These are phyloP conservation scores for Platygyra sinensis DNA, from an alignment of 64 coral and sea anemone genomes.

Conservation along the genomic window DNA sequence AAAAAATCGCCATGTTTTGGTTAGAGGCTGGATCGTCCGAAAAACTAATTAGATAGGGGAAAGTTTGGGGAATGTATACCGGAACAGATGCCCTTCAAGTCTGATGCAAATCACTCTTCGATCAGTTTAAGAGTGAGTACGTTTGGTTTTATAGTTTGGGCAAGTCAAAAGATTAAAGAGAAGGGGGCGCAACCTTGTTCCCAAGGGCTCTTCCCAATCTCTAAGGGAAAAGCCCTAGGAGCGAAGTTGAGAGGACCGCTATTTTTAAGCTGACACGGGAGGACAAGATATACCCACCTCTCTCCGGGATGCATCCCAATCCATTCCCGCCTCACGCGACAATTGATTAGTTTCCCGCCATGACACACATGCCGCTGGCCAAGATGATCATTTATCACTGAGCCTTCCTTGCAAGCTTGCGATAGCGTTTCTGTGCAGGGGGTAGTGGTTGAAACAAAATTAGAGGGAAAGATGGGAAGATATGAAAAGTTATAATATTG, in stretches of 20 bases:
- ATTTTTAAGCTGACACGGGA: neutral
- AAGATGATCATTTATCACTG: neutral
- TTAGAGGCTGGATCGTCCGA: too few relatives aligned
- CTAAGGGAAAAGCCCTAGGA: neutral
- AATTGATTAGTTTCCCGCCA: slow-evolving; percentile 19
- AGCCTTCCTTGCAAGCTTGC: slow-evolving; percentile 18
- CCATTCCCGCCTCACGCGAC: slow-evolving; percentile 51
- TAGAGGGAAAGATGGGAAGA: too few relatives aligned
- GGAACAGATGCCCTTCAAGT: too few relatives aligned
- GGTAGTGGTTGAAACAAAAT: too few relatives aligned
- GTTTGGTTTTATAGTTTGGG: too few relatives aligned
- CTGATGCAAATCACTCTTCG: too few relatives aligned
- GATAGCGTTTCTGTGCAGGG: neutral
- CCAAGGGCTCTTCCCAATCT: neutral
- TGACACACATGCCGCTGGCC: slow-evolving; percentile 47
- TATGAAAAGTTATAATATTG: too few relatives aligned
- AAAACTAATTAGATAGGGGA: too few relatives aligned
- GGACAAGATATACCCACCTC: neutral
- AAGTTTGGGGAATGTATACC: too few relatives aligned
- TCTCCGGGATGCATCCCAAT: slow-evolving; percentile 49
- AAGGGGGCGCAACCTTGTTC: neutral
- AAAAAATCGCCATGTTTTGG: too few relatives aligned
- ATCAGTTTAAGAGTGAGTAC: too few relatives aligned
- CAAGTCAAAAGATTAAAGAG: too few relatives aligned
- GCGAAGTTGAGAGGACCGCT: neutral